A percentile compares a stretch with the other conserved stretches of the same genome.
Evolutionary conservation across 2,888 invertebrate genomes (phyloP).

Genomic region (Aleiodes leptofemur): DNA sequence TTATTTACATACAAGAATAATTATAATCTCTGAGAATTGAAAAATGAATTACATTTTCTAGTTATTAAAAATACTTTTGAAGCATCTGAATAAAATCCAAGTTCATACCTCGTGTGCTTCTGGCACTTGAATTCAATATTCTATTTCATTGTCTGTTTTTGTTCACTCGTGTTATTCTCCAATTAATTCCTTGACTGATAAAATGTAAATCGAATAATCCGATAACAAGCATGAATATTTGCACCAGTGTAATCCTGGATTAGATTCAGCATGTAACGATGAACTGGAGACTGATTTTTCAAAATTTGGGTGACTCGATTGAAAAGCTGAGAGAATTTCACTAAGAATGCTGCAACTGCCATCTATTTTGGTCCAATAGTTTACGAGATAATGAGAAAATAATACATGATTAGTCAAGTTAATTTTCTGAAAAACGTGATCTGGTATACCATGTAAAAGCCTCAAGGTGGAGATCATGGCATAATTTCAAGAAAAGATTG

Average conservation of each 20-base stretch:
- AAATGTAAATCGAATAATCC: too few species aligned
- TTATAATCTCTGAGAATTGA: conserved; percentile 34
- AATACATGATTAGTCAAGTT: too few species aligned
- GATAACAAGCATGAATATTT: neutral
- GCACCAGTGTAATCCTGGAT: neutral
- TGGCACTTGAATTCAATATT: conserved; percentile 14
- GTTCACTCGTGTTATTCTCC: neutral
- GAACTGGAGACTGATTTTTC: neutral
- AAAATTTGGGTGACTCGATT: too few species aligned
- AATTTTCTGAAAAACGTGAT: too few species aligned
- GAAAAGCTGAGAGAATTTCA: neutral
- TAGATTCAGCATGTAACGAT: conserved; percentile 14
- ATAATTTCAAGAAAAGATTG: too few species aligned
- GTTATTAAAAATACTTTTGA: conserved; percentile 14
- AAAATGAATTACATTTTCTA: conserved; percentile 36
- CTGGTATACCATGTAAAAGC: too few species aligned
- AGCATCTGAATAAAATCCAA: conserved; percentile 18
- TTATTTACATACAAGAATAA: conserved; percentile 47
- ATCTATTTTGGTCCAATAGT: too few species aligned
- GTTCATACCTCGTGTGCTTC: conserved; percentile 26
- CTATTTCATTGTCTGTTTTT: conserved; percentile 19
- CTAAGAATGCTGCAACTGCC: neutral
- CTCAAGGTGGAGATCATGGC: too few species aligned
- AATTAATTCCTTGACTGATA: conserved; percentile 1
- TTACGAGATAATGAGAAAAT: too few species aligned